A percentile compares a stretch with the other conserved stretches of the same genome.
phyloP scores from a whole-genome alignment of 2,113 vertebrate genomes.

The Toxotes chatareus region DNA sequence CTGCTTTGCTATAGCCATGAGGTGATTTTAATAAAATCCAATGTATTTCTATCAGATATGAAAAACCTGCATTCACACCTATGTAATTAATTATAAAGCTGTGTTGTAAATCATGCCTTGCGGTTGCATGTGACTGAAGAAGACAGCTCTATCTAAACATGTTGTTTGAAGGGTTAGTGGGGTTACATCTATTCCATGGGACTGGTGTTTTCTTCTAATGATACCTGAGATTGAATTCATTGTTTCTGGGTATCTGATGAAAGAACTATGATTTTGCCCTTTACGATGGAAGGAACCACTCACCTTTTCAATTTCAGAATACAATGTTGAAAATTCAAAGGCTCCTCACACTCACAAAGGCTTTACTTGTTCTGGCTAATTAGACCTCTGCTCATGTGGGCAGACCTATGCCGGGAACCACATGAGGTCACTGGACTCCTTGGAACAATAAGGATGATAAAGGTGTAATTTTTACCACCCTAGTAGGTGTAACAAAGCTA shows the following conservation, averaged over 20 bases:
- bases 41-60: slow-evolving; percentile 32
- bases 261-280: not conserved
- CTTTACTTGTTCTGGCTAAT: not conserved
- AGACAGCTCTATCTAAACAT: slow-evolving; percentile 44
- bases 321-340: not conserved
- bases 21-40: slow-evolving; percentile 44
- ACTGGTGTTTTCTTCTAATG: not conserved
- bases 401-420: not conserved
- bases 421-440: not conserved
- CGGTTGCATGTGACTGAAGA: slow-evolving; percentile 58
- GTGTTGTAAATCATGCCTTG: slow-evolving; percentile 76
- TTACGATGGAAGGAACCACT: not conserved
- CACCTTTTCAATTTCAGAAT: not conserved
- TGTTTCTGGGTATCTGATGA: not conserved
- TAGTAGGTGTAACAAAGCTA: not conserved
- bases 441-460: not conserved
- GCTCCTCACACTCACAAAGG: not conserved
- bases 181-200: not conserved
- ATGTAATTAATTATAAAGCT: slow-evolving; percentile 83
- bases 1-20: not conserved
- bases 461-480: not conserved
- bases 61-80: slow-evolving; percentile 62
- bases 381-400: not conserved
- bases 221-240: not conserved
- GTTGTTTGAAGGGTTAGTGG: not conserved